These are phyloP conservation scores for Ochropacha duplaris DNA, from an alignment of 2,888 invertebrate species.

Conservation along the genomic window DNA sequence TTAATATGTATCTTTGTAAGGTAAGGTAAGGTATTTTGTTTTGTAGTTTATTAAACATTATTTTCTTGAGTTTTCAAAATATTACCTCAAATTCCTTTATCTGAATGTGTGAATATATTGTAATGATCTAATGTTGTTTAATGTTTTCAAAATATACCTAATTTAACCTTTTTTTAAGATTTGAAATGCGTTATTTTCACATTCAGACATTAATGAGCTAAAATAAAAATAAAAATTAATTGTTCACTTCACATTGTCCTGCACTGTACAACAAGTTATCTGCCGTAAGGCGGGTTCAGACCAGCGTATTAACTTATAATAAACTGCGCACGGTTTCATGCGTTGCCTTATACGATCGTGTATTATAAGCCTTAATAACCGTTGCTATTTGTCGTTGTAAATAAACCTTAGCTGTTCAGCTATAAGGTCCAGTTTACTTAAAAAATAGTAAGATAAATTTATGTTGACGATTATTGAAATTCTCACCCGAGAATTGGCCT, in stretches of 20 bases:
- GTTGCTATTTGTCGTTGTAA: conserved; percentile 3
- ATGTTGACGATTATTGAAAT: background rate
- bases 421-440: conserved; percentile 15
- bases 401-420: background rate
- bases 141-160: no score
- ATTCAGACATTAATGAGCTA: background rate
- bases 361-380: conserved; percentile 31
- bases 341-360: conserved; percentile 33
- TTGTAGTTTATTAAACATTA: no score
- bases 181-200: no score
- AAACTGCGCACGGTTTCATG: conserved; percentile 72
- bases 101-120: no score
- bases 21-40: no score
- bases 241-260: conserved; percentile 26
- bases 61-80: no score
- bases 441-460: background rate
- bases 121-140: no score
- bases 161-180: no score
- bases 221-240: conserved; percentile 3
- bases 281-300: conserved; percentile 56
- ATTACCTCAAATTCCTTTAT: no score
- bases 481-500: conserved; percentile 8
- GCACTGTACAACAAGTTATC: conserved; percentile 44
- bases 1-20: no score
- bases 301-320: conserved; percentile 77